phyloP scores from a whole-genome alignment of 1,140 invertebrate species.

The Lethrus apterus region DNA sequence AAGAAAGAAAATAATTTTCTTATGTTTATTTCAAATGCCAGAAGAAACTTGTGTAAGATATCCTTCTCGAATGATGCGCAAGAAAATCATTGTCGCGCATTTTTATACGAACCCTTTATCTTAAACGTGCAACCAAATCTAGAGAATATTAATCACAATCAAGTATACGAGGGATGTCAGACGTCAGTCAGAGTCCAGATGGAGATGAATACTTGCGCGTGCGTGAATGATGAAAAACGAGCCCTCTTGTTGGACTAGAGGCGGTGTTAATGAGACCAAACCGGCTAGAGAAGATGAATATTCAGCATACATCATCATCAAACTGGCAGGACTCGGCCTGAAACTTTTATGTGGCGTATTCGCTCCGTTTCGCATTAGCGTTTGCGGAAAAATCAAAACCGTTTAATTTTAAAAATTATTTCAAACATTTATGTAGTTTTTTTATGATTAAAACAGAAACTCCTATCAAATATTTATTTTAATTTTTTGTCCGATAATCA shows the following conservation, averaged over 20 bases:
- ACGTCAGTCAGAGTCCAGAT: constrained; percentile 21
- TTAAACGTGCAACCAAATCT: constrained; percentile 19
- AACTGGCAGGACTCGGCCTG: constrained; percentile 1
- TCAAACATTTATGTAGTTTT: no score
- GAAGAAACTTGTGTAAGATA: no score
- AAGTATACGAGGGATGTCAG: constrained; percentile 21
- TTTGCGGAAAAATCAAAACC: not conserved
- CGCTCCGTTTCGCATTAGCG: constrained; percentile 3
- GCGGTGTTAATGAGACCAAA: constrained; percentile 23
- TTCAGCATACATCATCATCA: constrained; percentile 27
- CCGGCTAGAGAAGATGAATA: constrained; percentile 24
- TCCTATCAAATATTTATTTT: no score
- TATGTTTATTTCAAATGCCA: no score
- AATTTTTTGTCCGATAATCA: no score
- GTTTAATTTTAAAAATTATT: no score
- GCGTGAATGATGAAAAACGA: constrained; percentile 30
- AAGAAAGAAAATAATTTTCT: no score
- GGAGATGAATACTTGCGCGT: constrained; percentile 23
- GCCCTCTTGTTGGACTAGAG: constrained; percentile 22
- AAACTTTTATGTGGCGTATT: not conserved
- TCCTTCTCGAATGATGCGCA: no score
- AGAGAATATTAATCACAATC: constrained; percentile 29
- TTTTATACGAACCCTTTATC: constrained; percentile 20
- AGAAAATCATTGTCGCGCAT: no score
- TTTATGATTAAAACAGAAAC: no score